These are phyloP conservation scores for Phyllotreta cruciferae DNA, from an alignment of 2,888 invertebrate genomes.

Conservation along the genomic window DNA sequence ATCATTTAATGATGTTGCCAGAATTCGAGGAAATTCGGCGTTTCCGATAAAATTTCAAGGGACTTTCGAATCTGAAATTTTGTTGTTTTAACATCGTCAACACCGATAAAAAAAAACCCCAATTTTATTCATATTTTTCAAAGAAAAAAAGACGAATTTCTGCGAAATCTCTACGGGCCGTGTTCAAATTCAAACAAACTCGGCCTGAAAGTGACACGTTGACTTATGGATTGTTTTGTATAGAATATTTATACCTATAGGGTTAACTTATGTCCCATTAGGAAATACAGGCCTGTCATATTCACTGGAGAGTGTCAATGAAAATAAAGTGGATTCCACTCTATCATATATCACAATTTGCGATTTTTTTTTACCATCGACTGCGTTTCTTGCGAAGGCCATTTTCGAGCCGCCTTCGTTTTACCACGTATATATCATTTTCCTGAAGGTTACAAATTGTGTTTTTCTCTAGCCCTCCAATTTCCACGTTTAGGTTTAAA, in stretches of 20 bases:
- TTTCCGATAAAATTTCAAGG: too few relatives aligned
- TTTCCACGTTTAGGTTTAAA: slow-evolving; percentile 1
- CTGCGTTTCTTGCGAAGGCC: slow-evolving; percentile 18
- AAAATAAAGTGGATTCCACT: slow-evolving; percentile 34
- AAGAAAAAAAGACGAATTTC: slow-evolving; percentile 15
- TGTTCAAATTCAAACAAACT: slow-evolving; percentile 19
- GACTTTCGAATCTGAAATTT: too few relatives aligned
- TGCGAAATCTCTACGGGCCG: slow-evolving; percentile 22
- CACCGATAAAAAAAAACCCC: neutral
- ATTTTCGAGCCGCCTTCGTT: slow-evolving; percentile 12
- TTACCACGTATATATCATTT: slow-evolving; percentile 29
- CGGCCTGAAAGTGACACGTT: slow-evolving; percentile 27
- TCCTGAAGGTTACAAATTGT: slow-evolving; percentile 29
- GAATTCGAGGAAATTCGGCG: too few relatives aligned
- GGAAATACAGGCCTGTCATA: slow-evolving; percentile 34
- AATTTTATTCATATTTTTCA: slow-evolving; percentile 10
- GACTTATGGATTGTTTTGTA: slow-evolving; percentile 31
- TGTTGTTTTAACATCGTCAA: too few relatives aligned
- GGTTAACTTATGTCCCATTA: slow-evolving; percentile 33
- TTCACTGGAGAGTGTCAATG: slow-evolving; percentile 36
- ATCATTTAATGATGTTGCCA: slow-evolving; percentile 20
- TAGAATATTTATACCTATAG: slow-evolving; percentile 27
- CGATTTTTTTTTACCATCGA: slow-evolving; percentile 31
- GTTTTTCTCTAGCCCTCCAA: slow-evolving; percentile 4
- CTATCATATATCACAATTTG: slow-evolving; percentile 38